Percentiles rank a stretch among this genome's conserved stretches.
Conservation (phyloP, 2,888 invertebrate species). For the Saturnia japonica region DNA sequence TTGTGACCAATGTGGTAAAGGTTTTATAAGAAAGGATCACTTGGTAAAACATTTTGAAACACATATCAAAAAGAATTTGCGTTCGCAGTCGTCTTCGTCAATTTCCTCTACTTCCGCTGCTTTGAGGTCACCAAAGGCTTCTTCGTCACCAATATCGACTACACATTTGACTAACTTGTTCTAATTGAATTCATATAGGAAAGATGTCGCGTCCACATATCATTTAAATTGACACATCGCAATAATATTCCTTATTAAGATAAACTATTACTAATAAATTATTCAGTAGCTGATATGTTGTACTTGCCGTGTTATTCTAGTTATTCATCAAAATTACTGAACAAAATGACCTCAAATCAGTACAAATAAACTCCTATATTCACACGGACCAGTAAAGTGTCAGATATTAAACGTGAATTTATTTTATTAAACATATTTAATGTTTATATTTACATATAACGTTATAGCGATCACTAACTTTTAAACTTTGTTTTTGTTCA, state of each 20-base stretch:
- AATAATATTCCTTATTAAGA: conserved; percentile 43
- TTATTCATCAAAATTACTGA: conserved; percentile 25
- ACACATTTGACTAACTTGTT: conserved; percentile 17
- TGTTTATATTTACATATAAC: conserved; percentile 3
- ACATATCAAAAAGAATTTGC: conserved; percentile 84
- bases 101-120: conserved; percentile 46
- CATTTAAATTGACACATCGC: conserved; percentile 44
- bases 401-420: neutral
- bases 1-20: conserved; percentile 91
- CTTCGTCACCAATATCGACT: conserved; percentile 36
- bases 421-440: neutral
- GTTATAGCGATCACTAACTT: conserved; percentile 16
- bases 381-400: neutral
- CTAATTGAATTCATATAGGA: conserved; percentile 25
- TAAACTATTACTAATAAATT: conserved; percentile 40
- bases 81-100: conserved; percentile 56
- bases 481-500: conserved; percentile 22
- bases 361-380: conserved; percentile 2
- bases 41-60: conserved; percentile 94
- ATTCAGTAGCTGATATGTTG: conserved; percentile 24
- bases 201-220: conserved; percentile 49
- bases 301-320: conserved; percentile 25
- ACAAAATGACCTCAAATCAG: conserved; percentile 22
- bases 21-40: conserved; percentile 95
- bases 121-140: conserved; percentile 43